phyloP scores from a whole-genome alignment of 2,888 invertebrate genomes.

The Pyrocoelia pectoralis region DNA sequence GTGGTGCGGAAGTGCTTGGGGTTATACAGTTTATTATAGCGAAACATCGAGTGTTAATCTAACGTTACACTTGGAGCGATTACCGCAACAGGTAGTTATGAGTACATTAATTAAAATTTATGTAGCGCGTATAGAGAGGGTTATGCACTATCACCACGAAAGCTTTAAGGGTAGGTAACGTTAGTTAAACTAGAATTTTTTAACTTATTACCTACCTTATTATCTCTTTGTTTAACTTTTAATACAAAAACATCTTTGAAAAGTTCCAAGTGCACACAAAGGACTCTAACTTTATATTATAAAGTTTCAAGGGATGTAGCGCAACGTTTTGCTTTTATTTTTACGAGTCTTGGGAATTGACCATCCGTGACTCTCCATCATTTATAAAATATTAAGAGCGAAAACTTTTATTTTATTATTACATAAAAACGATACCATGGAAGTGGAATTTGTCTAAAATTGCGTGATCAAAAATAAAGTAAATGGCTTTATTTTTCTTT shows the following conservation, averaged over 20 bases:
- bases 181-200: too few species aligned
- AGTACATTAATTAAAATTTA: constrained; percentile 20
- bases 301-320: background rate
- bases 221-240: constrained; percentile 5
- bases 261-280: constrained; percentile 12
- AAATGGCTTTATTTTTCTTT: too few species aligned
- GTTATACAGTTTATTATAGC: constrained; percentile 86
- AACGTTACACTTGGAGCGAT: constrained; percentile 72
- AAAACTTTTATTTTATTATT: too few species aligned
- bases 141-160: background rate
- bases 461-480: too few species aligned
- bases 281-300: constrained; percentile 3
- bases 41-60: constrained; percentile 82
- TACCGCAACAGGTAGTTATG: constrained; percentile 74
- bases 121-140: background rate
- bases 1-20: constrained; percentile 87
- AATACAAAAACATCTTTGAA: background rate
- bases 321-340: constrained; percentile 13
- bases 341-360: background rate
- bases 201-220: background rate
- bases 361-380: background rate
- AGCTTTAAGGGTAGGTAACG: background rate
- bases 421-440: too few species aligned
- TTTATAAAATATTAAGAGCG: too few species aligned
- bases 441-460: too few species aligned